Conservation (phyloP, 2,797 vertebrate genomes). For the Alca torda region DNA sequence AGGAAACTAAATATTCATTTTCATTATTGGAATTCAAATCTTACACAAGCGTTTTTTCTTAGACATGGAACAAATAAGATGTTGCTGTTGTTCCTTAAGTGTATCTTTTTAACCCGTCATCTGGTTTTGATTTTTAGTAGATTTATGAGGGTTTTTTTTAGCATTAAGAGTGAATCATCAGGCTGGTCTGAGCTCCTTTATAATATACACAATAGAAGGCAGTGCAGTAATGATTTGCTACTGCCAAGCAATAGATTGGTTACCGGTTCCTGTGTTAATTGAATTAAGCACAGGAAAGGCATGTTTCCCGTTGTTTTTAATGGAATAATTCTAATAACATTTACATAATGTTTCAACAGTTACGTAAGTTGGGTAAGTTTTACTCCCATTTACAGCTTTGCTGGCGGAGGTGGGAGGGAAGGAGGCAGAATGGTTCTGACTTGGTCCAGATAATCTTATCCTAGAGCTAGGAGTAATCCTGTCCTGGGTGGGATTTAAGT, state of each 20-base stretch:
- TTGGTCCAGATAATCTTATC: neutral
- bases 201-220: neutral
- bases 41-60: neutral
- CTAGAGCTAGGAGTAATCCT: neutral
- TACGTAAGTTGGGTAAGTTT: neutral
- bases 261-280: neutral
- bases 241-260: neutral
- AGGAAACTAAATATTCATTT: neutral
- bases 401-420: neutral
- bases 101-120: neutral
- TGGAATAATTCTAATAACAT: neutral
- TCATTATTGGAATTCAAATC: neutral
- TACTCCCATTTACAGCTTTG: neutral
- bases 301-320: neutral
- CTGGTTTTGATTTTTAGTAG: slow-evolving; percentile 7
- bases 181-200: neutral
- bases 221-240: neutral
- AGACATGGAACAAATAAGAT: neutral
- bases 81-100: neutral
- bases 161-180: neutral
- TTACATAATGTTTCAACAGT: neutral
- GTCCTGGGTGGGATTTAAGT: neutral
- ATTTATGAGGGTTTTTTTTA: neutral
- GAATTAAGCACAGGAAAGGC: slow-evolving; percentile 36
- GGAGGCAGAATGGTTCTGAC: neutral